Percentiles rank a stretch among this genome's conserved stretches.
Evolutionary conservation across 2,113 vertebrate genomes (phyloP).

Genomic region (Macheiramphus alcinus): DNA sequence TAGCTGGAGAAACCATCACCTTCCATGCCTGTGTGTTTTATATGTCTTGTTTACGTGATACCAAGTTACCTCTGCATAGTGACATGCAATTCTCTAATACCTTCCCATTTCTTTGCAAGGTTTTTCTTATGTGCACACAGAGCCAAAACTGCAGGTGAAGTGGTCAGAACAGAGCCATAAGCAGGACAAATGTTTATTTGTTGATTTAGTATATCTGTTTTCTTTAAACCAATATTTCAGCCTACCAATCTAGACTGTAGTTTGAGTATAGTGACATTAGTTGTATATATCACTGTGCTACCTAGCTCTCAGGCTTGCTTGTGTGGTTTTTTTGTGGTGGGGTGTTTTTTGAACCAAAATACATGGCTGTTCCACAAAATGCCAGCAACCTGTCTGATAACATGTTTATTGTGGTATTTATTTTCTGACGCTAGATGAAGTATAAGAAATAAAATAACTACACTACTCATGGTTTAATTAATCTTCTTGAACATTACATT

Average conservation of each 20-base stretch:
- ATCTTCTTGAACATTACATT: neutral
- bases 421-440: neutral
- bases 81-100: neutral
- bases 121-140: neutral
- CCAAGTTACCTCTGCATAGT: neutral
- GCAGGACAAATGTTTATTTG: neutral
- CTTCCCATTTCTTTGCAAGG: neutral
- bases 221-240: neutral
- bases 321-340: neutral
- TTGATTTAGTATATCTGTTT: neutral
- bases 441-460: neutral
- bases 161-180: neutral
- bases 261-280: neutral
- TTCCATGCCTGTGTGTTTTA: neutral
- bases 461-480: neutral
- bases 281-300: neutral
- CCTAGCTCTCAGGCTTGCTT: neutral
- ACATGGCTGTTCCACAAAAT: neutral
- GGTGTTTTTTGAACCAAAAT: neutral
- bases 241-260: neutral
- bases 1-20: neutral
- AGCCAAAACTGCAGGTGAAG: neutral
- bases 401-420: neutral
- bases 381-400: neutral
- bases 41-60: neutral